These are phyloP conservation scores for Microplitis manilae DNA, from an alignment of 2,888 invertebrate species.

Conservation along the genomic window DNA sequence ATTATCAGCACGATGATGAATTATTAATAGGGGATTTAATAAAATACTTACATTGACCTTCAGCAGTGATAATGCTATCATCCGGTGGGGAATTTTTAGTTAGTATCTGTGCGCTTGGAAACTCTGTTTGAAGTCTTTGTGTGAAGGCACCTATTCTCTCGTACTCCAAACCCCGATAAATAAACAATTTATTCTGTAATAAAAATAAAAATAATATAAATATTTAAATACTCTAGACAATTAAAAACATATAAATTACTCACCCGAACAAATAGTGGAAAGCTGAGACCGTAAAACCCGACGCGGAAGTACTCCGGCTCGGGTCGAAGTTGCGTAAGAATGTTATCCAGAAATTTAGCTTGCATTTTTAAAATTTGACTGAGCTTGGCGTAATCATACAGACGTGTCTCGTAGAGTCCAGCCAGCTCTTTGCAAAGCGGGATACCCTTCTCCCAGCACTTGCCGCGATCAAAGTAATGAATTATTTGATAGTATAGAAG, in stretches of 20 bases:
- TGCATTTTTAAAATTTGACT: constrained; percentile 88
- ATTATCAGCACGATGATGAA: not conserved
- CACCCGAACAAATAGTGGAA: constrained; percentile 95
- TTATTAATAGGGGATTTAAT: too few species aligned
- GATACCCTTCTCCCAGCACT: constrained; percentile 97
- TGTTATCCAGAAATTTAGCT: constrained; percentile 93
- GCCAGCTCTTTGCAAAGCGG: constrained; percentile 93
- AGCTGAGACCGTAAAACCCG: constrained; percentile 93
- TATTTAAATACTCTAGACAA: constrained; percentile 29
- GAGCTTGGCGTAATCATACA: constrained; percentile 91
- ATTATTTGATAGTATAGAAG: constrained; percentile 90
- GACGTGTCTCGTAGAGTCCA: constrained; percentile 86
- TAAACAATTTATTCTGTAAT: constrained; percentile 91
- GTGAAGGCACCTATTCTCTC: constrained; percentile 96
- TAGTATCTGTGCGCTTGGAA: constrained; percentile 93
- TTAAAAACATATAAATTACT: constrained; percentile 62
- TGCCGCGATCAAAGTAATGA: constrained; percentile 93
- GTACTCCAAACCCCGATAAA: constrained; percentile 95
- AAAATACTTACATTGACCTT: constrained; percentile 82
- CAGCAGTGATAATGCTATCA: constrained; percentile 87
- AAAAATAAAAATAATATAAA: constrained; percentile 31
- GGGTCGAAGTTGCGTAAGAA: constrained; percentile 88
- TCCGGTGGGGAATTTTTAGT: constrained; percentile 94
- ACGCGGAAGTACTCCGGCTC: constrained; percentile 97
- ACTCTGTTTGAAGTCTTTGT: constrained; percentile 92